Evolutionary conservation across 30 jellyfish, hydroid and myxozoan species (phyloP).

Genomic region (Chironex yamaguchii): DNA sequence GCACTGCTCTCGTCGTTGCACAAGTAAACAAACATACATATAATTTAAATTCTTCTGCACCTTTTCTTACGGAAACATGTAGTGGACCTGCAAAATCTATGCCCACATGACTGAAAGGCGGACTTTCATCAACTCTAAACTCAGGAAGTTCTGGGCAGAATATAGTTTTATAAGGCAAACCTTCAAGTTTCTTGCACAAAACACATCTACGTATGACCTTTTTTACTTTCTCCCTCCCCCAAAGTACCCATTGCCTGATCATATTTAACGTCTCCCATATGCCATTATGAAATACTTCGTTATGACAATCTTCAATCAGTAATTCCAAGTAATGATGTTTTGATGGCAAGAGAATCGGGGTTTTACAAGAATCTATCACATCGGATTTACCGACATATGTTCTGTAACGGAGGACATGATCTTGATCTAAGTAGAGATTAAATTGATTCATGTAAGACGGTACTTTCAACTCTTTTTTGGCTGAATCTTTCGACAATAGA

Average conservation of each 20-base stretch:
- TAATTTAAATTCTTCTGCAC: neutral
- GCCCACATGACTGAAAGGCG: conserved; percentile 60
- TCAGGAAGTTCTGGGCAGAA: conserved; percentile 27
- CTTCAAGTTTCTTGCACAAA: conserved; percentile 55
- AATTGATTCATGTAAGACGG: conserved; percentile 59
- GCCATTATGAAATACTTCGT: conserved; percentile 31
- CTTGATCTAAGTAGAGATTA: conserved; percentile 41
- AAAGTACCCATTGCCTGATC: conserved; percentile 53
- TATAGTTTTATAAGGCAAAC: conserved; percentile 21
- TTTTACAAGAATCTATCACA: conserved; percentile 20
- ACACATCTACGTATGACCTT: neutral
- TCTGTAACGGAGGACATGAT: conserved; percentile 46
- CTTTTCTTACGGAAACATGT: neutral
- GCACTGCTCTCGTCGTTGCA: conserved; percentile 61
- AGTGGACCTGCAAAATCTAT: conserved; percentile 65
- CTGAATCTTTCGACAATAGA: neutral
- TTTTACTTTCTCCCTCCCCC: conserved; percentile 52
- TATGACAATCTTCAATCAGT: conserved; percentile 17
- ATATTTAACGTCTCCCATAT: conserved; percentile 44
- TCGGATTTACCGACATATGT: conserved; percentile 45
- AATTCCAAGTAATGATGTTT: neutral
- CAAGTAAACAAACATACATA: conserved; percentile 66
- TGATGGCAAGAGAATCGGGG: conserved; percentile 34
- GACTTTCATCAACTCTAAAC: conserved; percentile 23
- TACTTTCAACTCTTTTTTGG: conserved; percentile 1